Base-by-base conservation (phyloP, 2,888 invertebrate species). In the Candidula unifasciata region DNA sequence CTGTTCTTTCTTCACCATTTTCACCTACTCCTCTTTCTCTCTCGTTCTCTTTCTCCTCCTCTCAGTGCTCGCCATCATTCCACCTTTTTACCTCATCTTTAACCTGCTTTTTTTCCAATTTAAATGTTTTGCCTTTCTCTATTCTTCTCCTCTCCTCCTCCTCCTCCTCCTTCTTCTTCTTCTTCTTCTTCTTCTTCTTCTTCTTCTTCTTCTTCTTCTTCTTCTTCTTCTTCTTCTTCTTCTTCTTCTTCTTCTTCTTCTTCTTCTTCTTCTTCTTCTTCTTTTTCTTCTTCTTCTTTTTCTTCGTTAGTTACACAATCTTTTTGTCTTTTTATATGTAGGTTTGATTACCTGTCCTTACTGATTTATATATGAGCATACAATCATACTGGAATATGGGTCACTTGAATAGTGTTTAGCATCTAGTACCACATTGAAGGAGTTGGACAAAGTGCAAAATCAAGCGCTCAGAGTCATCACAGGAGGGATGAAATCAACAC, bases 1-100 rank as follows among this genome's bases (percentile, higher is more conserved):
- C 80, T 84, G 66, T 80, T 80, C 68, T 80, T 84, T 80, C 84
- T 80, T 80, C 80, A 80, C 68, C 80, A 69, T 80, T 80, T 84
- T 80, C 84, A 69, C 68, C 84, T 84, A 44, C 84, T 84, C 66
- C 84, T 84, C 68, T 78, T 83, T 80, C 83, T 80, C 18, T 35
- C 73, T 37, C 21, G 33, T 77, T 35, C 77, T 30, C 64, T 30
- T 76, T 77, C 66, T 60, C 77, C 77, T 83, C 24, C 66, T 76
- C 60, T 64, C 77, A 64, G 52, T 37, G 54, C 64, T 76, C 21
- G 68, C 66, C 76, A 52, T 69, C 37, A 66, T 52, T 78, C 66
- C 76, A 30, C 69, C 84, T 80, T 35, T 21, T 69, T 54, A 27
- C 16, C 54, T 68, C 54, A 69, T 60, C 37, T 30, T 69, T 52